Evolutionary conservation across 2,797 vertebrate species (phyloP).

Genomic region (Hippopotamyrus pictus): DNA sequence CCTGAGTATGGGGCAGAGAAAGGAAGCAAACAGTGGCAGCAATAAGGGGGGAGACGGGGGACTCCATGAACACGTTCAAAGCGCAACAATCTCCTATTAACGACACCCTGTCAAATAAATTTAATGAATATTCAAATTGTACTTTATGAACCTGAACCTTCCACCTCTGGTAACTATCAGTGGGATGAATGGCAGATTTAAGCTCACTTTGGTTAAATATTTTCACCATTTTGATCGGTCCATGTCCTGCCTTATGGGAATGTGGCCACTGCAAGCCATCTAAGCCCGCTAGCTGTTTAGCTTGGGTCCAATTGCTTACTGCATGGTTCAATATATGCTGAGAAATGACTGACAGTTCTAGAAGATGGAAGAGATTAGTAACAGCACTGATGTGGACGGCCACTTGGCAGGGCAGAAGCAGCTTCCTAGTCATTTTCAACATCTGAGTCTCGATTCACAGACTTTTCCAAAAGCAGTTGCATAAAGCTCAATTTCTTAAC

Average conservation of each 20-base stretch:
- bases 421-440: not conserved
- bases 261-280: not conserved
- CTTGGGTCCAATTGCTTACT: not conserved
- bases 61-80: not conserved
- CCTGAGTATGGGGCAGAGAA: not conserved
- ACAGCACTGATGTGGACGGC: not conserved
- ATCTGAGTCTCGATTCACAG: not conserved
- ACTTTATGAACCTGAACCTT: not conserved
- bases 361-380: not conserved
- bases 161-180: not conserved
- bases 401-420: not conserved
- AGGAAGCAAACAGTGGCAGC: not conserved
- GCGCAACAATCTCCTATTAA: not conserved
- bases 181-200: not conserved
- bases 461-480: not conserved
- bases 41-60: not conserved
- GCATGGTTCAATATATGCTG: not conserved
- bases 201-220: not conserved
- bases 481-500: not conserved
- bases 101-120: not conserved
- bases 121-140: not conserved
- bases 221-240: not conserved
- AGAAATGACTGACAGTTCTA: not conserved
- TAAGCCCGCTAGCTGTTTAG: not conserved
- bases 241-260: not conserved